phyloP scores from a whole-genome alignment of 1,140 invertebrate genomes.

The Zelostemma sp. region DNA sequence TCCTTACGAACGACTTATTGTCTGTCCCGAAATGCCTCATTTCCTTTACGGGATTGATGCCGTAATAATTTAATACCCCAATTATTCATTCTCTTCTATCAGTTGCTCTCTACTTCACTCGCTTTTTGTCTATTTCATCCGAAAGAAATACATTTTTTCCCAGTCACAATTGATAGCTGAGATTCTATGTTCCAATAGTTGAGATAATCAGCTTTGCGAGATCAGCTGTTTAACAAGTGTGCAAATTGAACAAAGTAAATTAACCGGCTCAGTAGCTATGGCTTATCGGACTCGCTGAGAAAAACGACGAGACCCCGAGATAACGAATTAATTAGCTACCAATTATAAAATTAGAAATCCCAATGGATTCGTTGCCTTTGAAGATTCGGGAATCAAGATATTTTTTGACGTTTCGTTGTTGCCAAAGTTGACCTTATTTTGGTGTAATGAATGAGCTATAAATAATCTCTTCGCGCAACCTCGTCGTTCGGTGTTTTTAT shows the following conservation, averaged over 20 bases:
- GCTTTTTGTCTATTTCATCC: too few species aligned
- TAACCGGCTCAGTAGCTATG: background rate
- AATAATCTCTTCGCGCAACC: too few species aligned
- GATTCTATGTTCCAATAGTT: background rate
- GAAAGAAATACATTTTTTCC: too few species aligned
- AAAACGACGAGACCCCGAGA: background rate
- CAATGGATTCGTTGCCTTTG: background rate
- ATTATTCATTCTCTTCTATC: too few species aligned
- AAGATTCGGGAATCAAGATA: too few species aligned
- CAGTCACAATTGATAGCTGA: too few species aligned
- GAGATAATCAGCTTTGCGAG: background rate
- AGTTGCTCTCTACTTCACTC: too few species aligned
- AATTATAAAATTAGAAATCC: background rate
- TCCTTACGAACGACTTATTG: background rate
- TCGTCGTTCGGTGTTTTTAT: too few species aligned
- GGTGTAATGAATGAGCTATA: too few species aligned
- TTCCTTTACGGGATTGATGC: background rate
- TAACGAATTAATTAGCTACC: background rate
- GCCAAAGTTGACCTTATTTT: too few species aligned
- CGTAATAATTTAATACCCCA: background rate
- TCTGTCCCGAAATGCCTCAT: background rate
- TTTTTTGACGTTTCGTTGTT: constrained; percentile 30
- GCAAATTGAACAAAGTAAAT: background rate
- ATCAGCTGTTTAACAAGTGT: background rate
- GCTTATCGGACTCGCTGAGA: background rate